phyloP scores from a whole-genome alignment of 2,797 vertebrate genomes.

The Buceros bicornis region DNA sequence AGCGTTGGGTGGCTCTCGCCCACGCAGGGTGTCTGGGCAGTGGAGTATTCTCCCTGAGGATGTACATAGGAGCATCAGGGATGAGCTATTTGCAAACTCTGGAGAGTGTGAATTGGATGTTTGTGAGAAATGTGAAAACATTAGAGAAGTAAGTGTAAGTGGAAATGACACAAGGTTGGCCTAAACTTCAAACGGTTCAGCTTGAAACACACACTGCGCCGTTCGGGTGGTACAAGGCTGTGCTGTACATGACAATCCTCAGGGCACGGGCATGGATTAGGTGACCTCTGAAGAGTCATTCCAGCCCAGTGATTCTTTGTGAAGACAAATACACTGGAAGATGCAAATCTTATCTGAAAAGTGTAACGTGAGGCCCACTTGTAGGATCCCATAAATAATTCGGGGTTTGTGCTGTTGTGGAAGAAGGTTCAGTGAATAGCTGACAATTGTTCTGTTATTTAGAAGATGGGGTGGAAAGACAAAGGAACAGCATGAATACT shows the following conservation, averaged over 20 bases:
- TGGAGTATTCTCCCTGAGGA: background rate
- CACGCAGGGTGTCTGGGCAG: rapidly evolving
- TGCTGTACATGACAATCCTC: background rate
- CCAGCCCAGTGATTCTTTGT: slow-evolving; percentile 49
- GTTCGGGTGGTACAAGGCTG: background rate
- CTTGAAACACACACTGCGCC: background rate
- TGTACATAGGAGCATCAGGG: rapidly evolving
- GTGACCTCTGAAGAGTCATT: slow-evolving; percentile 57
- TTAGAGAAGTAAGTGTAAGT: background rate
- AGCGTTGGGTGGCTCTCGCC: rapidly evolving
- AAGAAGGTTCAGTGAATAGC: background rate
- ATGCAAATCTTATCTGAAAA: slow-evolving; percentile 51
- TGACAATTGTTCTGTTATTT: background rate
- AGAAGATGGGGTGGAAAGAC: background rate
- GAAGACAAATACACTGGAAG: slow-evolving; percentile 36
- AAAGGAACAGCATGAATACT: background rate
- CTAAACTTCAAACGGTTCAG: background rate
- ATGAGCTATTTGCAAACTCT: background rate
- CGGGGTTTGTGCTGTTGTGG: background rate
- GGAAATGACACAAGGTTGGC: background rate
- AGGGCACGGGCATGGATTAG: background rate
- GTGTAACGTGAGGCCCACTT: background rate
- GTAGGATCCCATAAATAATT: background rate
- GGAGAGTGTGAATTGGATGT: background rate
- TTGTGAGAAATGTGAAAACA: background rate